These are phyloP conservation scores for Colletes latitarsis DNA, from an alignment of 1,140 invertebrate species.

Conservation along the genomic window DNA sequence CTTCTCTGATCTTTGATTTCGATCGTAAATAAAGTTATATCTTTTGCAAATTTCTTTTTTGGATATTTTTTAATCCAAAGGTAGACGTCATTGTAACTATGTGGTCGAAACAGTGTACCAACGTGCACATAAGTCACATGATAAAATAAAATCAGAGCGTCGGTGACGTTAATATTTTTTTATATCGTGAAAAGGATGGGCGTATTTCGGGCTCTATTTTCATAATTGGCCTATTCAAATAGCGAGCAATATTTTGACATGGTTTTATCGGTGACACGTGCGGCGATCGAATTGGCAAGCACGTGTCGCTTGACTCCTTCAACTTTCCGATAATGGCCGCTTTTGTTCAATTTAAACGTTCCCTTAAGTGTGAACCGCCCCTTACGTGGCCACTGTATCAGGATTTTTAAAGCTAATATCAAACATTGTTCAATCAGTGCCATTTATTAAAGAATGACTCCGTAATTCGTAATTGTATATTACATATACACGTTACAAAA, in stretches of 20 bases:
- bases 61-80: no score
- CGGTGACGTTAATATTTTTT: neutral
- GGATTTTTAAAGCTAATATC: neutral
- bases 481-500: no score
- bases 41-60: no score
- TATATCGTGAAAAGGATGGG: constrained; percentile 36
- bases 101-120: no score
- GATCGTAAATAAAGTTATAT: no score
- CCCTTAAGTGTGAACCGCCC: constrained; percentile 27
- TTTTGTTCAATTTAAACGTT: constrained; percentile 63
- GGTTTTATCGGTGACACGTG: constrained; percentile 78
- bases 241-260: constrained; percentile 76
- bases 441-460: neutral
- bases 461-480: constrained; percentile 1
- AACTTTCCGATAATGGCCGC: constrained; percentile 54
- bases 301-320: constrained; percentile 65
- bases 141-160: constrained; percentile 27
- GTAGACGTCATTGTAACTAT: no score
- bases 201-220: constrained; percentile 37
- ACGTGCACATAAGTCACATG: neutral
- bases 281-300: constrained; percentile 69
- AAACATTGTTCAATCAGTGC: constrained; percentile 33
- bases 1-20: no score
- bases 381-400: neutral
- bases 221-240: constrained; percentile 76